phyloP scores from a whole-genome alignment of 2,888 invertebrate genomes.

The Epistrophe grossulariae region DNA sequence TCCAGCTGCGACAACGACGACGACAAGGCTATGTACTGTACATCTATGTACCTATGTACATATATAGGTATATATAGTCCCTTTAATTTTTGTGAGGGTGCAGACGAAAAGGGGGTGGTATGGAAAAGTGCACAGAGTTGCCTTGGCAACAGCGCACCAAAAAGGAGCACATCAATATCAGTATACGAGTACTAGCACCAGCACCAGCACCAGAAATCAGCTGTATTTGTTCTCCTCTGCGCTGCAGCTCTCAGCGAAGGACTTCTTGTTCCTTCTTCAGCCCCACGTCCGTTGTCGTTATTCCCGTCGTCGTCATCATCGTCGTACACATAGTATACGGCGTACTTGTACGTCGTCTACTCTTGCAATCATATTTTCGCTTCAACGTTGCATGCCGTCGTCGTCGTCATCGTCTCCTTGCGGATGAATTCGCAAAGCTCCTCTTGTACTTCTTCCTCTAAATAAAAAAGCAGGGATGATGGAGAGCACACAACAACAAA shows the following conservation, averaged over 20 bases:
- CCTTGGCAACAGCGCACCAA: conserved; percentile 68
- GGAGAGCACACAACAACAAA: conserved; percentile 14
- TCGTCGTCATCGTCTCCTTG: conserved; percentile 28
- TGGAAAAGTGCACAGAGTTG: conserved; percentile 66
- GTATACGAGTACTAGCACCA: neutral
- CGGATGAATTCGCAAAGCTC: conserved; percentile 59
- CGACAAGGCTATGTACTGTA: conserved; percentile 22
- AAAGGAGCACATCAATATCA: conserved; percentile 18
- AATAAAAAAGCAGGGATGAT: conserved; percentile 48
- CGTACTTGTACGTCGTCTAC: conserved; percentile 22
- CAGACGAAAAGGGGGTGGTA: conserved; percentile 13
- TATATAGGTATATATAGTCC: neutral
- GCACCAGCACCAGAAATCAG: conserved; percentile 60
- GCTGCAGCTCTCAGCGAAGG: conserved; percentile 53
- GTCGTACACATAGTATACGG: neutral
- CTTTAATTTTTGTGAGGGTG: conserved; percentile 42
- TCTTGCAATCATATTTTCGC: conserved; percentile 44
- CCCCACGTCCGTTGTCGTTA: conserved; percentile 15
- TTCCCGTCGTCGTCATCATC: neutral
- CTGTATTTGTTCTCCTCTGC: conserved; percentile 49
- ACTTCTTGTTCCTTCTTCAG: conserved; percentile 65
- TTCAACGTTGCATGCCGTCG: conserved; percentile 35
- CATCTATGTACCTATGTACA: neutral
- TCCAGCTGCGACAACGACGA: conserved; percentile 16
- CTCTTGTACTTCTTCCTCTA: conserved; percentile 39